Conservation (phyloP, 53 echinoderm and acorn worm species). For the Arbacia lixula region DNA sequence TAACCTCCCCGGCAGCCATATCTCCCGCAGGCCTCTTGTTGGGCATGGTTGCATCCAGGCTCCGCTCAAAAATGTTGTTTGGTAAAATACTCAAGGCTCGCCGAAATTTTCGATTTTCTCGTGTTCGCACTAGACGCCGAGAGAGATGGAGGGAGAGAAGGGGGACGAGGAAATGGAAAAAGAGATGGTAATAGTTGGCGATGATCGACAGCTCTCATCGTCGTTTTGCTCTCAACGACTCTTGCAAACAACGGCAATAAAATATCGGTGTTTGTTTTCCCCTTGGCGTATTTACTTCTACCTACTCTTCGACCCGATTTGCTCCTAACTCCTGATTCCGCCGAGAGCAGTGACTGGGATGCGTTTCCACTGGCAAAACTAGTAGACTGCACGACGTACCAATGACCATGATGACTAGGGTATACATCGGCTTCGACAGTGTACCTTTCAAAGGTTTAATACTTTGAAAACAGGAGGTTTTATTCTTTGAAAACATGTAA, state of each 20-base stretch:
- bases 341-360: too few relatives aligned
- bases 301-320: constrained; percentile 37
- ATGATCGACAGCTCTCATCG: constrained; percentile 32
- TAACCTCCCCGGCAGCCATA: too few relatives aligned
- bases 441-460: too few relatives aligned
- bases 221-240: constrained; percentile 18
- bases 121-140: constrained; percentile 43
- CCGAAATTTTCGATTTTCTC: background rate
- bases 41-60: constrained; percentile 28
- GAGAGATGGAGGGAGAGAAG: constrained; percentile 13
- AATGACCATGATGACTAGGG: background rate
- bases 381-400: too few relatives aligned
- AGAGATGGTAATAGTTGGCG: background rate
- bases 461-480: too few relatives aligned
- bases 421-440: background rate
- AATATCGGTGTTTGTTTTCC: constrained; percentile 46
- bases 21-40: constrained; percentile 33
- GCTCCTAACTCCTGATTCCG: background rate
- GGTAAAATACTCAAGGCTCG: constrained; percentile 31
- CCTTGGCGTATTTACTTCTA: constrained; percentile 44
- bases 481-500: too few relatives aligned
- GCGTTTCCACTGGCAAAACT: background rate
- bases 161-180: background rate
- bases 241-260: constrained; percentile 43
- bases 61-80: constrained; percentile 39